These are phyloP conservation scores for Merodon equestris DNA, from an alignment of 2,888 invertebrate genomes.

Conservation along the genomic window DNA sequence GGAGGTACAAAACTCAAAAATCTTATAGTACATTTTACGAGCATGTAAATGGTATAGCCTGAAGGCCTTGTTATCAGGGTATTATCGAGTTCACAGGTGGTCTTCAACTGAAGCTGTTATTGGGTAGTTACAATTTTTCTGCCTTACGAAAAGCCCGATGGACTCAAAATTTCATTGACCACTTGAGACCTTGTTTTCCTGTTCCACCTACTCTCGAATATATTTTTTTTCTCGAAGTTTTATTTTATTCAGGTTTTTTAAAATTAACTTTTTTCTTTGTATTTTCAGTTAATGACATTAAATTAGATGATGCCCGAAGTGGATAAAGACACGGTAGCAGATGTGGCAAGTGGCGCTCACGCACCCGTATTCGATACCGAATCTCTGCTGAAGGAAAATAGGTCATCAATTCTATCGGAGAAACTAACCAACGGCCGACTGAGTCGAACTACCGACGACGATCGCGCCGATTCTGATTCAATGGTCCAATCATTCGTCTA, in stretches of 20 bases:
- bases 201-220: not conserved
- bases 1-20: no score
- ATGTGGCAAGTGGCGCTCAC: slow-evolving; percentile 76
- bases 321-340: slow-evolving; percentile 76
- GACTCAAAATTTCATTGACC: not conserved
- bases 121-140: no score
- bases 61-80: no score
- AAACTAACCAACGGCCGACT: slow-evolving; percentile 60
- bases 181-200: not conserved
- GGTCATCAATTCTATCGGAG: slow-evolving; percentile 63
- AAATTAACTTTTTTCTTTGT: not conserved
- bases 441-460: slow-evolving; percentile 64
- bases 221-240: not conserved
- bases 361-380: slow-evolving; percentile 74
- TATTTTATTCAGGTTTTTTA: not conserved
- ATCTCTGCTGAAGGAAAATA: slow-evolving; percentile 71
- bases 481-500: slow-evolving; percentile 75
- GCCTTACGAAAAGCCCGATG: no score
- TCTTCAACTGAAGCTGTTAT: no score
- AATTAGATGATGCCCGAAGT: slow-evolving; percentile 78
- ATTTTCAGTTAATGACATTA: slow-evolving; percentile 36
- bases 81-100: no score
- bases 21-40: no score
- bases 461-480: slow-evolving; percentile 52
- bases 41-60: no score